Percentiles rank a stretch among this genome's conserved stretches.
Conservation (phyloP, 2,113 vertebrate species). For the Oryzias javanicus region DNA sequence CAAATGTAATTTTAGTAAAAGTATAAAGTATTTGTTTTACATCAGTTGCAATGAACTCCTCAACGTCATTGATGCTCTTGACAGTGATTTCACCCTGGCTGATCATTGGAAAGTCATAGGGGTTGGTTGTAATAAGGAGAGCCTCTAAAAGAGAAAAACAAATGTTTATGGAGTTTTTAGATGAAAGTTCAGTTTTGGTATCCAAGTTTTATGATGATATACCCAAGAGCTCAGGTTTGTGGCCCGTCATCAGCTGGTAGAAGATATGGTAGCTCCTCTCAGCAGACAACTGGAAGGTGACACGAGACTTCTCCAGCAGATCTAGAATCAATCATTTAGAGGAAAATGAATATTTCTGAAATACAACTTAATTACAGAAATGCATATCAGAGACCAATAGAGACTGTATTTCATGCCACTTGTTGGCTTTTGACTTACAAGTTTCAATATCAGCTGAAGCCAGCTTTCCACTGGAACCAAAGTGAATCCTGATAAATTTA, state of each 20-base stretch:
- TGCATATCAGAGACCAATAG: too few species aligned
- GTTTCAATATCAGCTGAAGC: constrained; percentile 95
- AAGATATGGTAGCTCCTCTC: constrained; percentile 78
- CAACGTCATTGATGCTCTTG: constrained; percentile 68
- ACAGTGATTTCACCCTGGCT: constrained; percentile 68
- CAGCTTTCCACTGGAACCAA: constrained; percentile 86
- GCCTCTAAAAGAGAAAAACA: constrained; percentile 55
- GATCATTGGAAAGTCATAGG: constrained; percentile 71
- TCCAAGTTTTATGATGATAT: not conserved
- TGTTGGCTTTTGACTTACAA: constrained; percentile 75
- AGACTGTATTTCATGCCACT: too few species aligned
- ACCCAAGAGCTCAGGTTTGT: constrained; percentile 73
- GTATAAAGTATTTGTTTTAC: constrained; percentile 5
- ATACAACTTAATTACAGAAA: too few species aligned
- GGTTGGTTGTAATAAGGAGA: constrained; percentile 71
- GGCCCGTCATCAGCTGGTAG: constrained; percentile 74
- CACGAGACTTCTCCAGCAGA: constrained; percentile 68
- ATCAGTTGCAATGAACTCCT: constrained; percentile 56
- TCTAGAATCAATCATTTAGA: constrained; percentile 28
- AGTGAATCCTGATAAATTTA: constrained; percentile 95
- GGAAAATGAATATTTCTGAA: too few species aligned
- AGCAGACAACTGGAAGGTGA: constrained; percentile 63
- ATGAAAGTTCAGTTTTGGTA: not conserved
- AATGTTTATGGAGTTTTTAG: not conserved
- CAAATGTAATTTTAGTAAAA: too few species aligned